phyloP scores from a whole-genome alignment of 2,888 invertebrate genomes.

The Invenusta paracnida region DNA sequence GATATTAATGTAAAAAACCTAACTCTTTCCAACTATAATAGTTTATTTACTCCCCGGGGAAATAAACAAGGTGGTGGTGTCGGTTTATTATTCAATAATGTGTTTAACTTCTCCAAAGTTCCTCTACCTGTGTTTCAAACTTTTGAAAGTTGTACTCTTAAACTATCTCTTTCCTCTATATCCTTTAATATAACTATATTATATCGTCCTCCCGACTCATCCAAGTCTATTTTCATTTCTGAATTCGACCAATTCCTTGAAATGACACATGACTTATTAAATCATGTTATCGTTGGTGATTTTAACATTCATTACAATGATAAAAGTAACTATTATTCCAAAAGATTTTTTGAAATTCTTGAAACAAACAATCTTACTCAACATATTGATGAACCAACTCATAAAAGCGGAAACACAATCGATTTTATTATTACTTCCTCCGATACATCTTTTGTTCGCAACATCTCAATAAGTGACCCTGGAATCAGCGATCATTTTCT shows the following conservation, averaged over 20 bases:
- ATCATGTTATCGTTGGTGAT: slow-evolving; percentile 28
- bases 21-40: slow-evolving; percentile 29
- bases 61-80: slow-evolving; percentile 26
- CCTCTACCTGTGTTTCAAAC: slow-evolving; percentile 18
- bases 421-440: slow-evolving; percentile 26
- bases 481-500: slow-evolving; percentile 27
- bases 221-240: slow-evolving; percentile 29
- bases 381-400: slow-evolving; percentile 29
- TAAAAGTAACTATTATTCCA: slow-evolving; percentile 26
- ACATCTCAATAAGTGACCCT: slow-evolving; percentile 26
- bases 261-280: slow-evolving; percentile 29
- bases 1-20: slow-evolving; percentile 29
- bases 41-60: slow-evolving; percentile 18
- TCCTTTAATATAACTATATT: slow-evolving; percentile 29
- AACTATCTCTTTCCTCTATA: slow-evolving; percentile 26
- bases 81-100: slow-evolving; percentile 23
- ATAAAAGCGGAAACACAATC: slow-evolving; percentile 29
- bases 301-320: slow-evolving; percentile 32
- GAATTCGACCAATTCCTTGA: slow-evolving; percentile 27
- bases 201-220: slow-evolving; percentile 23
- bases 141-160: slow-evolving; percentile 29
- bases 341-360: slow-evolving; percentile 29
- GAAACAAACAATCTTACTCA: slow-evolving; percentile 29
- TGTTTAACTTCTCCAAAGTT: slow-evolving; percentile 29
- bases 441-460: slow-evolving; percentile 27